Conservation (phyloP, 2,797 vertebrate genomes). For the Sebastes trivittatus region DNA sequence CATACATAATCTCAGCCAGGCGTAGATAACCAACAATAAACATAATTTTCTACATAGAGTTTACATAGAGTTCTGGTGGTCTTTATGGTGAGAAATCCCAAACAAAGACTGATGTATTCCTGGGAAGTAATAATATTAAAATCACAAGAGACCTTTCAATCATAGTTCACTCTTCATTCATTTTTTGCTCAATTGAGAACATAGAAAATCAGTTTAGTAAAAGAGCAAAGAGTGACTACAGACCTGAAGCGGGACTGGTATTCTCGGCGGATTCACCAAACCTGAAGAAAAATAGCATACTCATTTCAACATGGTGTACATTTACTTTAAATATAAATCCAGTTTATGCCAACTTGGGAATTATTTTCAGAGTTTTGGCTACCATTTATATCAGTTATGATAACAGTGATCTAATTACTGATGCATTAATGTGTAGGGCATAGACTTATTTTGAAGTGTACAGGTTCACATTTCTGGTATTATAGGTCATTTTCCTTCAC, state of each 20-base stretch:
- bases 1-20: background rate
- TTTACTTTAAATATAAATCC: background rate
- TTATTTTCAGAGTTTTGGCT: background rate
- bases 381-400: background rate
- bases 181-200: background rate
- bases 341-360: background rate
- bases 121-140: background rate
- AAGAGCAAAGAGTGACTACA: background rate
- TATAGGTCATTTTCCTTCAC: background rate
- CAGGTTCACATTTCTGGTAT: background rate
- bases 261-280: slow-evolving; percentile 83
- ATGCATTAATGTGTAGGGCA: background rate
- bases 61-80: background rate
- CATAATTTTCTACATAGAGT: no score
- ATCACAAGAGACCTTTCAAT: background rate
- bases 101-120: background rate
- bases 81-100: background rate
- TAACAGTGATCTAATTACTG: background rate
- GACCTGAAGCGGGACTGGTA: slow-evolving; percentile 81
- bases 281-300: slow-evolving; percentile 67
- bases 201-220: background rate
- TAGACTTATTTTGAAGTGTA: background rate
- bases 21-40: no score
- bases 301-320: background rate
- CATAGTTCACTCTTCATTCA: background rate